Evolutionary conservation across 2,797 vertebrate genomes (phyloP).

Genomic region (Carduelis carduelis): DNA sequence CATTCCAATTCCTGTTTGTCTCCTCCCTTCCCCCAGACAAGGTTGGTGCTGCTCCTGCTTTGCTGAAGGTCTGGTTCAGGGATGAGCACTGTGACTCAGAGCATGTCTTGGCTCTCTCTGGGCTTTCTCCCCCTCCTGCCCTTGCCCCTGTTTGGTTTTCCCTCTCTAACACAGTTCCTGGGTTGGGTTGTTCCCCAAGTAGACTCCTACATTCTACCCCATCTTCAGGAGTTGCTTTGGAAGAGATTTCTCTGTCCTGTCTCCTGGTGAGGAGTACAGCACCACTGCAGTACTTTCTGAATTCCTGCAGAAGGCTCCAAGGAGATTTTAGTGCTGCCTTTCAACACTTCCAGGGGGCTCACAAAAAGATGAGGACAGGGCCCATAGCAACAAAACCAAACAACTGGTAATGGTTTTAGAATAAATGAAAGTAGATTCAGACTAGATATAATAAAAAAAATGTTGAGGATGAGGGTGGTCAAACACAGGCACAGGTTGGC

Average conservation of each 20-base stretch:
- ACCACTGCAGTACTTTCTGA: background rate
- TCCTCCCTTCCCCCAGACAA: background rate
- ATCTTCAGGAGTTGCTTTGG: background rate
- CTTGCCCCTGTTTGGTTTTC: background rate
- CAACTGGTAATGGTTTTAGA: background rate
- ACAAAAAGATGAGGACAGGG: background rate
- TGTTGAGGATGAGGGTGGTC: fast-evolving
- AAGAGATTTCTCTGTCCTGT: background rate
- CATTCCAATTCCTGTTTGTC: background rate
- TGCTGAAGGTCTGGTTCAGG: background rate
- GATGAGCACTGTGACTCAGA: background rate
- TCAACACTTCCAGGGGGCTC: background rate
- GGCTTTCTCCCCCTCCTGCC: background rate
- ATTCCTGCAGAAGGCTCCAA: fast-evolving
- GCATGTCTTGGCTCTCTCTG: fast-evolving
- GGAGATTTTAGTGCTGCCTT: background rate
- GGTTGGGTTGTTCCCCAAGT: background rate
- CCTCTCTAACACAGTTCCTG: background rate
- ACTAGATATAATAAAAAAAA: background rate
- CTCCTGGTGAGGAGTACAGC: background rate
- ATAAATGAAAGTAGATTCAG: background rate
- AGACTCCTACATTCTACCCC: background rate
- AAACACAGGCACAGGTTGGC: background rate
- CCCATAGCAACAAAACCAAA: background rate
- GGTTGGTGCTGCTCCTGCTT: background rate